These are phyloP conservation scores for Meloidogyne floridensis DNA, from an alignment of 1,140 invertebrate genomes.

Conservation along the genomic window DNA sequence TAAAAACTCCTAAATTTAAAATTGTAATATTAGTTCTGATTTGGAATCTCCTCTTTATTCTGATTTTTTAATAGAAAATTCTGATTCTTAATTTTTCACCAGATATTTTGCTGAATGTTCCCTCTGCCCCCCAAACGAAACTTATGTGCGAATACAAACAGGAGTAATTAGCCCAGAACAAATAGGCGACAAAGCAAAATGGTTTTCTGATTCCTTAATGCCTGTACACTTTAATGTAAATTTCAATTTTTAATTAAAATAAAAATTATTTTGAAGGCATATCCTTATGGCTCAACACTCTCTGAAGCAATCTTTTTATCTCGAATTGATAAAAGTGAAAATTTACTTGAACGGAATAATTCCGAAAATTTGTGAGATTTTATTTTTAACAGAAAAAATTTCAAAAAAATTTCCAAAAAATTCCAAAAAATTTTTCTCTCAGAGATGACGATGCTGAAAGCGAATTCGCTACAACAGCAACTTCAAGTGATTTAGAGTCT, in stretches of 20 bases:
- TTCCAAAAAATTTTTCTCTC: conserved; percentile 13
- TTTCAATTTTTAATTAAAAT: conserved; percentile 19
- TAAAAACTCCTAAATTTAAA: too few relatives aligned
- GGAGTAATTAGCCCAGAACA: conserved; percentile 85
- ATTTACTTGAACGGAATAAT: conserved; percentile 16
- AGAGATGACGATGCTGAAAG: conserved; percentile 29
- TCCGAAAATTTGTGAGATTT: conserved; percentile 6
- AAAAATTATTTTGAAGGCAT: conserved; percentile 46
- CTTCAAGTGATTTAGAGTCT: conserved; percentile 39
- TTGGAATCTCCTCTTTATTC: too few relatives aligned
- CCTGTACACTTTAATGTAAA: conserved; percentile 87
- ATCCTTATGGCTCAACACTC: conserved; percentile 66
- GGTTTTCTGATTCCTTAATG: conserved; percentile 82
- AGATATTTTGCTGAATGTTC: conserved; percentile 94
- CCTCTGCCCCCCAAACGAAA: conserved; percentile 91
- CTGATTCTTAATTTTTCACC: background rate
- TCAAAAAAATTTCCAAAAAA: too few relatives aligned
- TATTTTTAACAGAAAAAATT: background rate
- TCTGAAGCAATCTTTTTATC: conserved; percentile 59
- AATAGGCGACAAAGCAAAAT: conserved; percentile 94
- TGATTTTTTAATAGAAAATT: background rate
- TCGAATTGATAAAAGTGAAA: conserved; percentile 25
- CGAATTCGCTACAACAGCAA: conserved; percentile 26
- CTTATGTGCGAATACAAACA: conserved; percentile 92
- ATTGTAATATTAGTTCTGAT: too few relatives aligned